phyloP scores from a whole-genome alignment of 1,140 invertebrate genomes.

The Homalodisca vitripennis region DNA sequence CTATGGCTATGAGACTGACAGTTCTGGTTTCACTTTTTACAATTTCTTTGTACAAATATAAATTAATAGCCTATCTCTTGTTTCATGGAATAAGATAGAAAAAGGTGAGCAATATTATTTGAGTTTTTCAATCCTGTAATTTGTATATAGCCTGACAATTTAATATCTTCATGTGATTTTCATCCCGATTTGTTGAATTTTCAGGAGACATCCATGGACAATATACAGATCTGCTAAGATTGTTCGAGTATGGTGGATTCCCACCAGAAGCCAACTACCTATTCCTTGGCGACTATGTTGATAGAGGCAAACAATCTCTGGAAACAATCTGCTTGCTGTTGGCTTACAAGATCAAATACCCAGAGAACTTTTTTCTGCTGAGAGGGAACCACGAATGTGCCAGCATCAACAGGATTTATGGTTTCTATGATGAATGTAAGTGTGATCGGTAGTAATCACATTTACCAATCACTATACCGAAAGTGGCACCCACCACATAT shows the following conservation, averaged over 20 bases:
- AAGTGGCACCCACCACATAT: too few species aligned
- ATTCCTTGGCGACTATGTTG: slow-evolving; percentile 90
- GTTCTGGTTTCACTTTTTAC: too few species aligned
- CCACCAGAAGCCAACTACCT: slow-evolving; percentile 99
- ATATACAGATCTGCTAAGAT: slow-evolving; percentile 95
- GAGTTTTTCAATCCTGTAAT: too few species aligned
- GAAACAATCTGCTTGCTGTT: slow-evolving; percentile 92
- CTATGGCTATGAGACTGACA: too few species aligned
- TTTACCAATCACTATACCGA: too few species aligned
- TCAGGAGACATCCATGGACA: slow-evolving; percentile 98
- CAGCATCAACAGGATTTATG: slow-evolving; percentile 94
- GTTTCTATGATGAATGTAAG: slow-evolving; percentile 95
- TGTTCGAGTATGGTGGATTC: slow-evolving; percentile 99
- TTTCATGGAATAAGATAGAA: too few species aligned
- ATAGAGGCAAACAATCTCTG: slow-evolving; percentile 80
- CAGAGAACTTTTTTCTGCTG: slow-evolving; percentile 86
- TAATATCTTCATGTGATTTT: not conserved
- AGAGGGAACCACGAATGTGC: slow-evolving; percentile 87
- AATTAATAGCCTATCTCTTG: too few species aligned
- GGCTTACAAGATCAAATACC: slow-evolving; percentile 95
- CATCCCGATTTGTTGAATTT: not conserved
- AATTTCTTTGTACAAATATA: too few species aligned
- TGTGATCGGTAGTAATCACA: too few species aligned
- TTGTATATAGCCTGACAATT: not conserved
- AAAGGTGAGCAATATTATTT: too few species aligned